A percentile compares a stretch with the other conserved stretches of the same genome.
These are phyloP conservation scores for Rhynchonycteris naso DNA, from an alignment of 2,797 vertebrate genomes.

Conservation along the genomic window DNA sequence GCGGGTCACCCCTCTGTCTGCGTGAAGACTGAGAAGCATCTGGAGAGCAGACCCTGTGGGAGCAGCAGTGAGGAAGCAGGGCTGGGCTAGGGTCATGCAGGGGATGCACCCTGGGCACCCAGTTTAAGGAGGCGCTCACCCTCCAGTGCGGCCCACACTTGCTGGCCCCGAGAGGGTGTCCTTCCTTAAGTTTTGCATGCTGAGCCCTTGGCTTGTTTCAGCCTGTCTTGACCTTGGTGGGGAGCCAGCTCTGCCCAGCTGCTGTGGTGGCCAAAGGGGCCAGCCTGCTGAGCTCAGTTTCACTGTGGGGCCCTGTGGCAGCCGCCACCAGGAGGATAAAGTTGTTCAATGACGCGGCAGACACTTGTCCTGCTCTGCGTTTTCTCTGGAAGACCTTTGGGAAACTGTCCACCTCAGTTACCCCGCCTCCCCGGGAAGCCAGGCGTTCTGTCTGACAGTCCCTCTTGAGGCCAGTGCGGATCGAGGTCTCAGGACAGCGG, in stretches of 20 bases:
- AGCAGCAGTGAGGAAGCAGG: neutral
- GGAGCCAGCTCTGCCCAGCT: neutral
- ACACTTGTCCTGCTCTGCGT: neutral
- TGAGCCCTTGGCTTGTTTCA: neutral
- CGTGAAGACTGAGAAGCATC: neutral
- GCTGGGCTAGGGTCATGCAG: neutral
- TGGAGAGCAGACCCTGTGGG: no score
- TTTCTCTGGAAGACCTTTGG: neutral
- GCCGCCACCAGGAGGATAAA: neutral
- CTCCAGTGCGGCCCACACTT: no score
- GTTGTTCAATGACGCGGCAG: accelerated
- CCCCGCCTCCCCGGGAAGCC: neutral
- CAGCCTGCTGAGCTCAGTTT: neutral
- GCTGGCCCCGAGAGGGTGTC: no score
- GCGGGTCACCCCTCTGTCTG: accelerated
- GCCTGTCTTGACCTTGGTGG: neutral
- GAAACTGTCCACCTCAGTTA: neutral
- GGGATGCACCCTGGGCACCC: no score
- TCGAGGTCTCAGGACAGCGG: neutral
- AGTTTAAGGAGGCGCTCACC: no score
- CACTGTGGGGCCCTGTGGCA: neutral
- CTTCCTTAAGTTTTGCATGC: neutral
- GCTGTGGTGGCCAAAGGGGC: neutral
- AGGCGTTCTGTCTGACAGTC: neutral
- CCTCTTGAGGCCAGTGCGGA: no score